These are phyloP conservation scores for Andrena bicolor DNA, from an alignment of 2,888 invertebrate genomes.

Conservation along the genomic window DNA sequence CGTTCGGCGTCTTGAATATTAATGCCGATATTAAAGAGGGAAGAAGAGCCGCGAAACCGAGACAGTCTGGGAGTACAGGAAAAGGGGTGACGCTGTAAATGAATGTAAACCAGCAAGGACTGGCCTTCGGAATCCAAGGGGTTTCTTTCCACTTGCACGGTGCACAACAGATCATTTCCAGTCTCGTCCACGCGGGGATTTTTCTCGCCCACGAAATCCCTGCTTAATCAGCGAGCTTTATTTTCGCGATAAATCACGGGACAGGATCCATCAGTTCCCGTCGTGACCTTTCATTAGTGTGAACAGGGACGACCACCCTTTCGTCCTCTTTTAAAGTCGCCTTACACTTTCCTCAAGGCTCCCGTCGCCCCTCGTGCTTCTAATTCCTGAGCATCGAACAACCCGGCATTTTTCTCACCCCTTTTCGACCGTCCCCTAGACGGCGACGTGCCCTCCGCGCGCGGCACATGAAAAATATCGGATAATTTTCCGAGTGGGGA, in stretches of 20 bases:
- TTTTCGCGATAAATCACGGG: slow-evolving; percentile 50
- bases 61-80: slow-evolving; percentile 19
- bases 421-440: slow-evolving; percentile 61
- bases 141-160: background rate
- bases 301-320: slow-evolving; percentile 52
- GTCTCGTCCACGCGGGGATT: background rate
- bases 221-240: slow-evolving; percentile 51
- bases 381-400: slow-evolving; percentile 78
- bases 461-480: slow-evolving; percentile 83
- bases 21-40: slow-evolving; percentile 75
- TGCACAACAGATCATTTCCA: slow-evolving; percentile 31
- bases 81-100: slow-evolving; percentile 40
- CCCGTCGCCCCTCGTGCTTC: slow-evolving; percentile 64
- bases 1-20: slow-evolving; percentile 82
- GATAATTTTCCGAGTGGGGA: slow-evolving; percentile 84
- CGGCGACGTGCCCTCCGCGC: slow-evolving; percentile 69
- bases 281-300: slow-evolving; percentile 66
- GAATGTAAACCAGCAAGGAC: slow-evolving; percentile 43
- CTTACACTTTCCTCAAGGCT: slow-evolving; percentile 58
- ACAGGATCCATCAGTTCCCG: slow-evolving; percentile 48
- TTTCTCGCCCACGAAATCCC: slow-evolving; percentile 21
- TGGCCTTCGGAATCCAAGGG: background rate
- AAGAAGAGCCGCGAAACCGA: slow-evolving; percentile 26
- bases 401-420: slow-evolving; percentile 80
- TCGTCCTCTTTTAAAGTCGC: slow-evolving; percentile 60